Percentiles rank a stretch among this genome's conserved stretches.
phyloP scores from a whole-genome alignment of 2,888 invertebrate genomes.

The Scaptomyza tumidula region DNA sequence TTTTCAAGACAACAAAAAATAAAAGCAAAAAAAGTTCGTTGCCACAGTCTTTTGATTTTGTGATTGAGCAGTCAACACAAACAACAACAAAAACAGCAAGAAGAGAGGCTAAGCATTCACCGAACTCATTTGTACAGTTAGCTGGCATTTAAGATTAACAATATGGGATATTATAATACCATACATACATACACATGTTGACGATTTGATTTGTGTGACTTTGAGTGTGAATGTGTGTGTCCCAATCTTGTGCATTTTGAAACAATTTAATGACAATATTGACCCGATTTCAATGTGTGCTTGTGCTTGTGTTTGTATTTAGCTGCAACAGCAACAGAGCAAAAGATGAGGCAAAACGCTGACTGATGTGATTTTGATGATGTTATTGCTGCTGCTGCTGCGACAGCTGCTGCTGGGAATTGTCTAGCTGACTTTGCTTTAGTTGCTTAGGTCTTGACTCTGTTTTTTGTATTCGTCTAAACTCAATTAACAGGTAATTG shows the following conservation, averaged over 20 bases:
- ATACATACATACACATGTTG: conserved; percentile 36
- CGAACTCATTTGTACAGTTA: conserved; percentile 63
- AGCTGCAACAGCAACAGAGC: conserved; percentile 27
- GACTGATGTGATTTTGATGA: conserved; percentile 75
- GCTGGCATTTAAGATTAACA: conserved; percentile 60
- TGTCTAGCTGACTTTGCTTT: conserved; percentile 34
- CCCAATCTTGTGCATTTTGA: conserved; percentile 65
- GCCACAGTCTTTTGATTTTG: conserved; percentile 55
- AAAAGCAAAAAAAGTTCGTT: conserved; percentile 39
- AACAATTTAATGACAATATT: conserved; percentile 71
- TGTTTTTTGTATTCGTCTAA: conserved; percentile 72
- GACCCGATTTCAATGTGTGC: conserved; percentile 58
- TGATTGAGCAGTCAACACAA: conserved; percentile 43
- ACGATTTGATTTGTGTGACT: conserved; percentile 43
- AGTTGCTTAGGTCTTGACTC: conserved; percentile 51
- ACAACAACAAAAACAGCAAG: background rate
- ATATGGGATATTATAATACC: conserved; percentile 35
- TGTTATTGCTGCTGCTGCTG: conserved; percentile 23
- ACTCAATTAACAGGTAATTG: conserved; percentile 79
- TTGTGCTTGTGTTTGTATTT: conserved; percentile 9
- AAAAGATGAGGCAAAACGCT: conserved; percentile 13
- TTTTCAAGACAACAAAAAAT: conserved; percentile 23
- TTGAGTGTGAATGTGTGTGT: conserved; percentile 23
- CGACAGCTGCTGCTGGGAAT: conserved; percentile 36
- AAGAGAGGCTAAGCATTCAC: conserved; percentile 7